phyloP scores from a whole-genome alignment of 2,888 invertebrate species.

The Acanthosepion lycidas region DNA sequence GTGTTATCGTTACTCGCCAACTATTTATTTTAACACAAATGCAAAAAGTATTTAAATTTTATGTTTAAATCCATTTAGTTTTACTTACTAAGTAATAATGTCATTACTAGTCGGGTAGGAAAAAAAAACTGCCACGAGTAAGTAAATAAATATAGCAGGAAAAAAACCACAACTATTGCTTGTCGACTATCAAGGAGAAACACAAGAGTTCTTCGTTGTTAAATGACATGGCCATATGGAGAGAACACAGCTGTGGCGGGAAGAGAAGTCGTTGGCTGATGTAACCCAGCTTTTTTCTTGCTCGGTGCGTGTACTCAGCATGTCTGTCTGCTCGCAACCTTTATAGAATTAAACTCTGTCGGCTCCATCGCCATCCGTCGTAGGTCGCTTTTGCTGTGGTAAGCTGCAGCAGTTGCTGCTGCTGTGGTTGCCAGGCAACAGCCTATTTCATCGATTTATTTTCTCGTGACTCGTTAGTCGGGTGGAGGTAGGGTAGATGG shows the following conservation, averaged over 20 bases:
- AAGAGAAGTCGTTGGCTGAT: not conserved
- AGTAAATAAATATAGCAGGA: too few species aligned
- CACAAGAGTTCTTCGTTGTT: not conserved
- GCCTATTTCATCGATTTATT: constrained; percentile 33
- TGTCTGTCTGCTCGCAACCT: not conserved
- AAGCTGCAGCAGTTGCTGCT: not conserved
- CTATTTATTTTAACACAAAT: too few species aligned
- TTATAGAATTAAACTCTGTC: not conserved
- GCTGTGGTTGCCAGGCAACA: constrained; percentile 33
- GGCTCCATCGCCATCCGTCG: not conserved
- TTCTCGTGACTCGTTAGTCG: not conserved
- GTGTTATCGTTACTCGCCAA: too few species aligned
- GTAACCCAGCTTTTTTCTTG: too few species aligned
- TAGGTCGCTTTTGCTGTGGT: not conserved
- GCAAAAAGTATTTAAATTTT: too few species aligned
- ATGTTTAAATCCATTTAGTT: too few species aligned
- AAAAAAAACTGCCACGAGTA: too few species aligned
- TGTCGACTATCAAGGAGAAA: too few species aligned
- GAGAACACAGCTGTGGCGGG: not conserved
- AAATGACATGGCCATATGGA: not conserved
- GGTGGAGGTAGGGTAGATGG: not conserved
- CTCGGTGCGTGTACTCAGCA: not conserved
- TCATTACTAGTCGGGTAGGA: too few species aligned
- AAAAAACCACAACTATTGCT: too few species aligned
- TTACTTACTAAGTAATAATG: too few species aligned